A percentile compares a stretch with the other conserved stretches of the same genome.
Conservation (phyloP, 1,140 invertebrate species). For the Hestina assimilis region DNA sequence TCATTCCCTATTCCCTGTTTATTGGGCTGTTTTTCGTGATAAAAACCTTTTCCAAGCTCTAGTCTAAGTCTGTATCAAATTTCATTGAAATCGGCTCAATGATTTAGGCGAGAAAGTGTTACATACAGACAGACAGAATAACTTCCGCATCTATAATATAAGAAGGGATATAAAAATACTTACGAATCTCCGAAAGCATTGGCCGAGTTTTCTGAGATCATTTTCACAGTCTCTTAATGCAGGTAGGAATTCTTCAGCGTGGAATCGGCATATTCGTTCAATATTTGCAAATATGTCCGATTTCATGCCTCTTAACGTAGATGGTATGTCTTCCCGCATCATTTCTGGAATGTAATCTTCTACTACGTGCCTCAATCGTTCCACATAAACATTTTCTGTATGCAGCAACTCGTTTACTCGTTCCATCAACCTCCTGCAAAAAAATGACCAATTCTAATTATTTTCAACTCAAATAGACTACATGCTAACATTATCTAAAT, state of each 20-base stretch:
- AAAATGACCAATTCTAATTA: not conserved
- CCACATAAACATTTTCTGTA: conserved; percentile 73
- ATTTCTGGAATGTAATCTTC: conserved; percentile 73
- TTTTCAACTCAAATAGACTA: not conserved
- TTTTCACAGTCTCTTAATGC: conserved; percentile 67
- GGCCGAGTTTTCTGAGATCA: conserved; percentile 70
- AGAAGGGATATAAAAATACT: conserved; percentile 41
- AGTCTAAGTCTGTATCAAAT: too few relatives aligned
- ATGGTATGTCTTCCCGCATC: conserved; percentile 47
- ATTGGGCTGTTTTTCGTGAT: too few relatives aligned
- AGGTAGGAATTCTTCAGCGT: conserved; percentile 68
- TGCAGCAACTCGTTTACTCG: conserved; percentile 71
- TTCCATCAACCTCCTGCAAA: conserved; percentile 68
- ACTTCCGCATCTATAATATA: too few relatives aligned
- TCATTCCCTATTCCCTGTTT: too few relatives aligned
- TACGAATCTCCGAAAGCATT: conserved; percentile 70
- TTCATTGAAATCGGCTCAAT: too few relatives aligned
- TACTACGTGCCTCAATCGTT: conserved; percentile 67
- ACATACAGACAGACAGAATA: too few relatives aligned
- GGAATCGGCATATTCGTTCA: conserved; percentile 68
- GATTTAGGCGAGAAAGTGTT: too few relatives aligned
- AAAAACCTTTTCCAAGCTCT: too few relatives aligned
- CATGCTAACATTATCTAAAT: not conserved
- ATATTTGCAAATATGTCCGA: conserved; percentile 74
- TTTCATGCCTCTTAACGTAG: conserved; percentile 51